Evolutionary conservation across 2,113 vertebrate genomes (phyloP).

Genomic region (Entelurus aequoreus): DNA sequence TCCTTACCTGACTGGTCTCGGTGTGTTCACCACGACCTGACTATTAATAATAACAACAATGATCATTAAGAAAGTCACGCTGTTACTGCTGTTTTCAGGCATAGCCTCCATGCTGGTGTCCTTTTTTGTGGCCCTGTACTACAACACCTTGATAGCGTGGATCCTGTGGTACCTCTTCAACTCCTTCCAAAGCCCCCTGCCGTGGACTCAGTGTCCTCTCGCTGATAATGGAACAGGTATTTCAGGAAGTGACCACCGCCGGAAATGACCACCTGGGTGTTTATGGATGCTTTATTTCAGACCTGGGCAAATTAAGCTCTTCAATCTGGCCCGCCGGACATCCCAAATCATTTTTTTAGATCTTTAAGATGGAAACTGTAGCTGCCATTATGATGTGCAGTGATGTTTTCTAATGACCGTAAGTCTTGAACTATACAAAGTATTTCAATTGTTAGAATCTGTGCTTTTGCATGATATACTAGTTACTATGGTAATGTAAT

Average conservation of each 20-base stretch:
- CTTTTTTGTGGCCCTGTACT: slow-evolving; percentile 83
- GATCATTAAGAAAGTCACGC: neutral
- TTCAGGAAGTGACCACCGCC: neutral
- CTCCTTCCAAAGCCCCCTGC: slow-evolving; percentile 73
- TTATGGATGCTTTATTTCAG: neutral
- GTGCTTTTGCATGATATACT: too few relatives aligned
- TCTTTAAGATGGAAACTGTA: too few relatives aligned
- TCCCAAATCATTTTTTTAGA: too few relatives aligned
- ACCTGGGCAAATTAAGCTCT: too few relatives aligned
- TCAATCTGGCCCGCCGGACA: too few relatives aligned
- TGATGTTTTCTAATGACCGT: too few relatives aligned
- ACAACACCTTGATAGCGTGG: slow-evolving; percentile 90
- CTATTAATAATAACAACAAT: neutral
- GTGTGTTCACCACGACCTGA: slow-evolving; percentile 55
- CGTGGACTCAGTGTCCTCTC: slow-evolving; percentile 84
- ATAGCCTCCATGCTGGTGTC: slow-evolving; percentile 85
- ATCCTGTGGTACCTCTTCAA: slow-evolving; percentile 65
- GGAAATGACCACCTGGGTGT: neutral
- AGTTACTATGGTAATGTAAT: too few relatives aligned
- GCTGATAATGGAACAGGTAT: slow-evolving; percentile 75
- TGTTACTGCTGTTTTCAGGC: slow-evolving; percentile 59
- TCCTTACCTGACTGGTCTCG: slow-evolving; percentile 82
- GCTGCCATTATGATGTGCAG: too few relatives aligned
- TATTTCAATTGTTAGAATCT: too few relatives aligned
- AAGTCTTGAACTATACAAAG: too few relatives aligned